Percentiles rank a stretch among this genome's conserved stretches.
Conservation (phyloP, 2,888 invertebrate genomes). For the Electrophaes corylata region DNA sequence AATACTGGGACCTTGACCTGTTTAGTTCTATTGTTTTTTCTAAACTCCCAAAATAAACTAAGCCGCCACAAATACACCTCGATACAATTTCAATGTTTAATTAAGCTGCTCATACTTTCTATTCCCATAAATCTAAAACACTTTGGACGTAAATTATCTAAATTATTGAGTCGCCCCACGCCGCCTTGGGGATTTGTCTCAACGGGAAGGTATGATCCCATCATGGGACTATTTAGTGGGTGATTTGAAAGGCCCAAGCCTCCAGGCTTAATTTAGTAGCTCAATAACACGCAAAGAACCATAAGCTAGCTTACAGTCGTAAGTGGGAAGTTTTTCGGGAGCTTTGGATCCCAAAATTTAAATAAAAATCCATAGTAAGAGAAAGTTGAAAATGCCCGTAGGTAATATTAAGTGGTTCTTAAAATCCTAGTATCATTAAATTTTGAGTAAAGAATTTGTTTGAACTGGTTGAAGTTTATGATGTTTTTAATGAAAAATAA, state of each 20-base stretch:
- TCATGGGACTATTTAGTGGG: slow-evolving; percentile 19
- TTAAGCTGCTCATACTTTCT: slow-evolving; percentile 41
- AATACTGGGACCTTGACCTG: too few relatives aligned
- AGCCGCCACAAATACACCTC: slow-evolving; percentile 15
- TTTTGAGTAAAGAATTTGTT: slow-evolving; percentile 12
- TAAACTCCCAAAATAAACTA: slow-evolving; percentile 24
- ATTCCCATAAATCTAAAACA: slow-evolving; percentile 46
- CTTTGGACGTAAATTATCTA: slow-evolving; percentile 50
- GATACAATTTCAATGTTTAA: slow-evolving; percentile 40
- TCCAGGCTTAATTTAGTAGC: slow-evolving; percentile 16
- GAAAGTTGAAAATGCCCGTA: not conserved
- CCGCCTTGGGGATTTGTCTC: slow-evolving; percentile 39
- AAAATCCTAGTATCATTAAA: slow-evolving; percentile 20
- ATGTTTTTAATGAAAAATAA: slow-evolving; percentile 19
- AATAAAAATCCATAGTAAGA: slow-evolving; percentile 14
- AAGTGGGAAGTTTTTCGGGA: slow-evolving; percentile 15
- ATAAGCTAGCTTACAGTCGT: too few relatives aligned
- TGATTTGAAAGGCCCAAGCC: slow-evolving; percentile 19
- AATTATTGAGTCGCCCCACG: slow-evolving; percentile 49
- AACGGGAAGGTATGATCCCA: slow-evolving; percentile 13
- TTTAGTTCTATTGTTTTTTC: too few relatives aligned
- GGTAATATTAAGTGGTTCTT: slow-evolving; percentile 13
- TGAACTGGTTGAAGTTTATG: slow-evolving; percentile 15
- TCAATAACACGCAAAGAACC: slow-evolving; percentile 14
- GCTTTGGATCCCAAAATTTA: slow-evolving; percentile 18